Conservation (phyloP, 1,140 invertebrate genomes). For the Eupeodes corollae region DNA sequence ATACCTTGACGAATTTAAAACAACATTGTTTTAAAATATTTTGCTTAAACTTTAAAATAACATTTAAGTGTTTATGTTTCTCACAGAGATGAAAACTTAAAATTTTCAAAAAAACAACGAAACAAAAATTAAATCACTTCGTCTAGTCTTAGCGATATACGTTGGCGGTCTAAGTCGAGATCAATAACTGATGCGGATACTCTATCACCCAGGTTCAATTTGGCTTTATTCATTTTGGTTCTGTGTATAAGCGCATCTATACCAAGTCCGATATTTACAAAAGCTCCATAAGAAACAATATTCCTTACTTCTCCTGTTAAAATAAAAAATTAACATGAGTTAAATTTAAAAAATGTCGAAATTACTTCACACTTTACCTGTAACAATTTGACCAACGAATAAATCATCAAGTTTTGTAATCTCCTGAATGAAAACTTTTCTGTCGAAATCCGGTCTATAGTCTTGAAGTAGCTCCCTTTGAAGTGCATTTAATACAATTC, state of each 20-base stretch:
- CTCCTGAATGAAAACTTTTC: conserved; percentile 53
- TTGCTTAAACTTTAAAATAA: too few relatives aligned
- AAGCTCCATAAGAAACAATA: conserved; percentile 79
- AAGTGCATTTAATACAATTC: conserved; percentile 54
- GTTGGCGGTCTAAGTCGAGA: conserved; percentile 40
- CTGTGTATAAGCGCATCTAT: conserved; percentile 63
- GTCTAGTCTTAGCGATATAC: conserved; percentile 40
- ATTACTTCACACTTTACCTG: conserved; percentile 14
- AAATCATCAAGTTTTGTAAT: conserved; percentile 50
- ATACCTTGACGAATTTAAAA: too few relatives aligned
- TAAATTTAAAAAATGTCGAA: background rate
- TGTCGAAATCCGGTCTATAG: conserved; percentile 47
- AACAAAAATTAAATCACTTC: conserved; percentile 12
- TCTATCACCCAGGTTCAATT: conserved; percentile 57
- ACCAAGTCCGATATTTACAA: conserved; percentile 79
- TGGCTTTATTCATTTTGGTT: conserved; percentile 46
- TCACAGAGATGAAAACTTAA: too few relatives aligned
- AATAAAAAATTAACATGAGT: background rate
- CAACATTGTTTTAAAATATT: too few relatives aligned
- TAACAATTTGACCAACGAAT: conserved; percentile 41
- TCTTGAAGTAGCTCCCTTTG: conserved; percentile 53
- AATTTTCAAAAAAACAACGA: too few relatives aligned
- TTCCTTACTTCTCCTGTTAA: conserved; percentile 57
- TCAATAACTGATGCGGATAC: conserved; percentile 50
- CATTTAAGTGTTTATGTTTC: too few relatives aligned